Evolutionary conservation across 2,888 invertebrate species (phyloP).

Genomic region (Cistogaster globosa): DNA sequence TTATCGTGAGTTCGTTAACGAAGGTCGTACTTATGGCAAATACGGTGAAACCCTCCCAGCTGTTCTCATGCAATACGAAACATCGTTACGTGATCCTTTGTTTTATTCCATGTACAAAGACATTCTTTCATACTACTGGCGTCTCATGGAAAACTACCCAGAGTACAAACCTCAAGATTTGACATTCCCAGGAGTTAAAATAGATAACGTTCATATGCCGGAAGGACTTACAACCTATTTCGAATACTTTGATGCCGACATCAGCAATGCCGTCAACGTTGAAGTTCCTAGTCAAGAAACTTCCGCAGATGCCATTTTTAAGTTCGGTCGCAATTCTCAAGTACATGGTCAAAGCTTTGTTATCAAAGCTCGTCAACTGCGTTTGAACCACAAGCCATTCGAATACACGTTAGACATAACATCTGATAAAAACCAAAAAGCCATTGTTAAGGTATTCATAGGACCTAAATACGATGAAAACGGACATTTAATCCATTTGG

Average conservation of each 20-base stretch:
- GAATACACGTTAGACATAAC: conserved; percentile 85
- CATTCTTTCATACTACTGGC: conserved; percentile 84
- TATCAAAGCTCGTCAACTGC: conserved; percentile 85
- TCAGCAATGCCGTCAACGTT: conserved; percentile 83
- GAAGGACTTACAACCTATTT: conserved; percentile 88
- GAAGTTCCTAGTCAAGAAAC: conserved; percentile 82
- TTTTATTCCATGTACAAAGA: conserved; percentile 89
- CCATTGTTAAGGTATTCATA: conserved; percentile 87
- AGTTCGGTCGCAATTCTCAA: conserved; percentile 80
- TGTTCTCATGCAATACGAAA: conserved; percentile 86
- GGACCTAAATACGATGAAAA: conserved; percentile 88
- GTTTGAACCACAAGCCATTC: conserved; percentile 87
- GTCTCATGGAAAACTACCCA: conserved; percentile 86
- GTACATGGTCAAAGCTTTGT: conserved; percentile 82
- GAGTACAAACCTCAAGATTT: conserved; percentile 86
- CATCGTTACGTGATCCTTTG: conserved; percentile 88
- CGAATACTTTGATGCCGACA: conserved; percentile 87
- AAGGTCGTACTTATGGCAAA: conserved; percentile 78
- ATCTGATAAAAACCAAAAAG: conserved; percentile 85
- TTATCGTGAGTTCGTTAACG: conserved; percentile 85
- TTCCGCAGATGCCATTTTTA: conserved; percentile 73
- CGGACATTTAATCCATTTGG: conserved; percentile 84
- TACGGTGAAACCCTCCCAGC: conserved; percentile 78
- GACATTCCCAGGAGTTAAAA: conserved; percentile 86
- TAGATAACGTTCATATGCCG: conserved; percentile 85